phyloP scores from a whole-genome alignment of 2,113 vertebrate genomes.

The Morone saxatilis region DNA sequence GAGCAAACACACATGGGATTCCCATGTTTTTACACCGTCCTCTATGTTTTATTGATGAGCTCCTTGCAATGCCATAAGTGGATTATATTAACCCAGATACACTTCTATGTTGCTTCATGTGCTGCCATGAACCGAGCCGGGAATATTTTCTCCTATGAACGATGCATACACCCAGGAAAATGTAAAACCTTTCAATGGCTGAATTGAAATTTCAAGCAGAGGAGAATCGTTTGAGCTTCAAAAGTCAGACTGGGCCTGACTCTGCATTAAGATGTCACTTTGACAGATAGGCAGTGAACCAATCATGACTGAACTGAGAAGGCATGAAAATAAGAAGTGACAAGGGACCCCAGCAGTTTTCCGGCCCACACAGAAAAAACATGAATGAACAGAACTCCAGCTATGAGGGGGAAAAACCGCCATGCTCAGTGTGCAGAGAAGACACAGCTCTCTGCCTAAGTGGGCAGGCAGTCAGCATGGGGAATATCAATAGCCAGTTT shows the following conservation, averaged over 20 bases:
- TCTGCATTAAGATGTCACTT: conserved; percentile 69
- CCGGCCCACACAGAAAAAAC: conserved; percentile 32
- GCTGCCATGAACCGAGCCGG: conserved; percentile 10
- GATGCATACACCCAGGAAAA: neutral
- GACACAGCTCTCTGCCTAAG: conserved; percentile 57
- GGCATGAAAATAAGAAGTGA: conserved; percentile 63
- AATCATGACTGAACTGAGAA: conserved; percentile 56
- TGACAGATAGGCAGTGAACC: conserved; percentile 60
- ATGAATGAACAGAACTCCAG: conserved; percentile 60
- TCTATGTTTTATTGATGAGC: conserved; percentile 76
- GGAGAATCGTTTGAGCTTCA: conserved; percentile 36
- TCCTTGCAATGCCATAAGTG: conserved; percentile 50
- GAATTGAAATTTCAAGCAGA: conserved; percentile 43
- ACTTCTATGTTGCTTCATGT: conserved; percentile 31
- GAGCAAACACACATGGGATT: conserved; percentile 52
- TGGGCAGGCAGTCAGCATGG: conserved; percentile 54
- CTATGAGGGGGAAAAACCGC: conserved; percentile 30
- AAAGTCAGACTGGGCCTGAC: conserved; percentile 39
- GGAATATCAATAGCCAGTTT: conserved; percentile 73
- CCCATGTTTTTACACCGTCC: conserved; percentile 38
- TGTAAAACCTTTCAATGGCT: conserved; percentile 34
- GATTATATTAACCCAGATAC: conserved; percentile 66
- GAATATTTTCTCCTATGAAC: neutral
- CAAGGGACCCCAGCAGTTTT: conserved; percentile 45
- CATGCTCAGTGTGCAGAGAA: conserved; percentile 48